Base-by-base conservation (phyloP, 2,888 invertebrate genomes). In the Cryptus viduatorius region DNA sequence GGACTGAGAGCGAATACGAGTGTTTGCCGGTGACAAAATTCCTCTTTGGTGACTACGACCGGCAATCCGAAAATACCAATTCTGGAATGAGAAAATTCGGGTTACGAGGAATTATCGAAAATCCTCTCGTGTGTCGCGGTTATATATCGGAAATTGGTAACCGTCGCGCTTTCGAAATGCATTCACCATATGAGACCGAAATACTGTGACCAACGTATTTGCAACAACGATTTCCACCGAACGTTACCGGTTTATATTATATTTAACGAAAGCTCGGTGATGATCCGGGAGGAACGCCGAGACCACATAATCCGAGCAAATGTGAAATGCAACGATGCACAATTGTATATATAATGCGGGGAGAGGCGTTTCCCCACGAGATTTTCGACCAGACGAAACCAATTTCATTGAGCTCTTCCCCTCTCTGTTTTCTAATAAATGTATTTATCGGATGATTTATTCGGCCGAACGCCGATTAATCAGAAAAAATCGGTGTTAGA, bases 21-120 rank as follows among this genome's bases (percentile, higher is more conserved):
- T 14, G 61, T 37, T 46, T n/a, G 37, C 71, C 68, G 29, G 64
- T 75, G 69, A 61, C 61, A 64, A 69, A 37, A 68, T 65, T 37
- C 7, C 50, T 42, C 56, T 59, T 64, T 42, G 61, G 24, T 56
- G 69, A 37, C 37, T 14, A 50, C 61, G 37, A 42, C 31, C 8
- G 64, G 29, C 69, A 3, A 37, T 50, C 59, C 76, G 42, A 76
- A 76, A 76, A 71, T 81, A 71, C 56, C 65, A 72, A 37, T 37
- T 67, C 44, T 42, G 44, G 44, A 69, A 71, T 50, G 71, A 37
- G 65, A 50, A 69, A 71, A 42, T 4, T 29, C 61, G 76, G 68
- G 76, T 82, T 68, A 84, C 50, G 50, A 67, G 82, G 59, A 73
- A 73, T 82, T 73, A 82, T 82, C 78, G 82, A 50, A 72, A 48